phyloP scores from a whole-genome alignment of 2,113 vertebrate genomes.

The Rhodinocichla rosea region DNA sequence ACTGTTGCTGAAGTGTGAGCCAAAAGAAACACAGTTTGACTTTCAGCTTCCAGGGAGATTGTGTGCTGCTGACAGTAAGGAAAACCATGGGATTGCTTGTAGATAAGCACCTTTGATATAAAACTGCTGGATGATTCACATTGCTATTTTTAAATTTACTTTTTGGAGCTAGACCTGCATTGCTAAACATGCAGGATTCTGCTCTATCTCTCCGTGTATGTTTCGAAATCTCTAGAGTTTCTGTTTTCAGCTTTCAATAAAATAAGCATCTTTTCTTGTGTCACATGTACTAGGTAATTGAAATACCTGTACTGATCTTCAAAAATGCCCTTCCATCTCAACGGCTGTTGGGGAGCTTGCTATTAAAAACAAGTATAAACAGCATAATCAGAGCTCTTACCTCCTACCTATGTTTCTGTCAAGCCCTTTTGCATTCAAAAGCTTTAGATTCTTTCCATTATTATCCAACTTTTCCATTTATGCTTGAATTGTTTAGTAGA shows the following conservation, averaged over 20 bases:
- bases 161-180: background rate
- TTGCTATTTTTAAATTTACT: background rate
- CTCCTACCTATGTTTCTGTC: background rate
- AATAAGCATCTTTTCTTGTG: background rate
- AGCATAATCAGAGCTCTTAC: background rate
- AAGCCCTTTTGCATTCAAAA: background rate
- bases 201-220: background rate
- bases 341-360: background rate
- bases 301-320: background rate
- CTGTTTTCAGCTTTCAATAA: background rate
- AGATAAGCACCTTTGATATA: background rate
- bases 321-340: background rate
- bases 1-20: background rate
- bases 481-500: slow-evolving; percentile 18
- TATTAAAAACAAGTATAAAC: background rate
- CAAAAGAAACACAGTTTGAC: background rate
- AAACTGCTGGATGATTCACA: background rate
- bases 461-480: slow-evolving; percentile 2
- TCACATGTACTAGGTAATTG: background rate
- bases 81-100: background rate
- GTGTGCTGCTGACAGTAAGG: background rate
- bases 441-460: slow-evolving; percentile 5
- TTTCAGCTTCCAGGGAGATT: background rate
- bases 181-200: background rate
- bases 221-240: background rate